Conservation (phyloP, 2,888 invertebrate species). For the Phymatocera aterrima region DNA sequence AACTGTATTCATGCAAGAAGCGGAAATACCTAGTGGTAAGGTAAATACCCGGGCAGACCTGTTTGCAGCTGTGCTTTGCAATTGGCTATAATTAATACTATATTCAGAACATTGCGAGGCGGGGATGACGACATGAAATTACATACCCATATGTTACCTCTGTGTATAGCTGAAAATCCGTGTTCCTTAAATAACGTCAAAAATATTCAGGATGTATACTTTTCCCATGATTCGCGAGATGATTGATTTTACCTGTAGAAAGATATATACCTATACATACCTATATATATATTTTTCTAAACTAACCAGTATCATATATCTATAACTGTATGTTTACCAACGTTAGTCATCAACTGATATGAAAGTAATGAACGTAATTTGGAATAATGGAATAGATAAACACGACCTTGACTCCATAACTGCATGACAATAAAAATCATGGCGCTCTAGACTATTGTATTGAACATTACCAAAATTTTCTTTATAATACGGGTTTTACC, state of each 20-base stretch:
- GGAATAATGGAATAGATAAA: not conserved
- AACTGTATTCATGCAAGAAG: slow-evolving; percentile 17
- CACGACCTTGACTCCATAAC: not conserved
- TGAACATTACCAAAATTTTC: not conserved
- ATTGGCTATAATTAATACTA: no score
- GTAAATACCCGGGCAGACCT: slow-evolving; percentile 34
- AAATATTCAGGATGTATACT: no score
- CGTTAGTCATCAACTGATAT: not conserved
- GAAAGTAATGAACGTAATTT: not conserved
- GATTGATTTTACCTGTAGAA: no score
- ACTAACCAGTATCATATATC: not conserved
- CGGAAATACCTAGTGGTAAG: slow-evolving; percentile 22
- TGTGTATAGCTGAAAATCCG: no score
- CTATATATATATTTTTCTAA: not conserved
- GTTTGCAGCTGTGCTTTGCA: not conserved
- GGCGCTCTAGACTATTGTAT: not conserved
- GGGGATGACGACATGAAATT: not conserved
- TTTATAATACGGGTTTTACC: no score
- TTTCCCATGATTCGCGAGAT: no score
- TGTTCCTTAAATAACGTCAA: no score
- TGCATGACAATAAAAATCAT: not conserved
- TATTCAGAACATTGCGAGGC: not conserved
- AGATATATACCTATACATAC: no score
- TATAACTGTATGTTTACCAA: not conserved
- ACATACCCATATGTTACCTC: no score